These are phyloP conservation scores for Dilophus febrilis DNA, from an alignment of 2,888 invertebrate species.

Conservation along the genomic window DNA sequence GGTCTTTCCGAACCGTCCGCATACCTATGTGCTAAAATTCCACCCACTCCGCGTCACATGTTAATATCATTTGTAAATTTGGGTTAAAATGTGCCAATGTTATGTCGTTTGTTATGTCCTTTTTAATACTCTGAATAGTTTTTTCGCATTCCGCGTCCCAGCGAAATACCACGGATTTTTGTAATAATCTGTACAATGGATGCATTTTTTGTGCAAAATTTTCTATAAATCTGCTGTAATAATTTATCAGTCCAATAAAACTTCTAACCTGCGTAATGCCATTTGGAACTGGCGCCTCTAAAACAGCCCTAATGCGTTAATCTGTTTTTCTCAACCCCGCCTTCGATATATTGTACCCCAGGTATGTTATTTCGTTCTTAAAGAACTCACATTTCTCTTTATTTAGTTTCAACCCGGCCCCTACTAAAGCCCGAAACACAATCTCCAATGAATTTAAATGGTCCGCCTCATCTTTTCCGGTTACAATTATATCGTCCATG, in stretches of 20 bases:
- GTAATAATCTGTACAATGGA: conserved; percentile 8
- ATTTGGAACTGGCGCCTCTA: conserved; percentile 13
- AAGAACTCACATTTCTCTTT: conserved; percentile 18
- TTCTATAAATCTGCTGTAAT: conserved; percentile 9
- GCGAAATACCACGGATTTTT: conserved; percentile 10
- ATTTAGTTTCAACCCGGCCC: conserved; percentile 14
- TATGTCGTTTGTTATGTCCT: conserved; percentile 10
- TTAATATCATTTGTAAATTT: conserved; percentile 10
- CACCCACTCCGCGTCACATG: conserved; percentile 13
- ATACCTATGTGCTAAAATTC: conserved; percentile 10
- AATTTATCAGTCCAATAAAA: conserved; percentile 18
- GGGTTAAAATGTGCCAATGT: conserved; percentile 13
- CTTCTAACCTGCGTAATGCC: conserved; percentile 14
- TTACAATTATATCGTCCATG: too few relatives aligned
- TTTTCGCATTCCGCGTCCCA: conserved; percentile 17
- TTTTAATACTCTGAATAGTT: conserved; percentile 18
- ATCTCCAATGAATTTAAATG: too few relatives aligned
- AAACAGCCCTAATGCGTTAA: conserved; percentile 15
- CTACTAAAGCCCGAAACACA: too few relatives aligned
- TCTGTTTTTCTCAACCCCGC: conserved; percentile 15
- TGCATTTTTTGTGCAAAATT: conserved; percentile 9
- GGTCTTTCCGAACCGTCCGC: conserved; percentile 4
- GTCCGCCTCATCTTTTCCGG: too few relatives aligned
- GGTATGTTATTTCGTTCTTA: conserved; percentile 12
- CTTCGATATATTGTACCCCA: conserved; percentile 18